Evolutionary conservation across 2,888 invertebrate species (phyloP), one percentile per base, ranked within the genome.

Genomic region (Lumbricus terrestris): DNA sequence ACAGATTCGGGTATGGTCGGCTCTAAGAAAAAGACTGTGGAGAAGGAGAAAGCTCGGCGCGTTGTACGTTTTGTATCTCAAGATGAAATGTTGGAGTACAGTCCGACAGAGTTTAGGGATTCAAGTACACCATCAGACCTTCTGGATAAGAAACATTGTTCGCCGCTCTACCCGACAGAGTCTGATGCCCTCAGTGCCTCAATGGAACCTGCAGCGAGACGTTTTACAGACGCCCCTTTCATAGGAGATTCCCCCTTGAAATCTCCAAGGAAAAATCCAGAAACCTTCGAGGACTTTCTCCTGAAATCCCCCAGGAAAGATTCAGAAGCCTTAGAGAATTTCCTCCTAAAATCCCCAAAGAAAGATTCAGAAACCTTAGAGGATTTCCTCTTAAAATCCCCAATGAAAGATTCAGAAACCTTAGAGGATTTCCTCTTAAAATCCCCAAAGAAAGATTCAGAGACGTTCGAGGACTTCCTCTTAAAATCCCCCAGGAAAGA

Each of bases 1-100:
- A 69, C 69, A n/a, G 69, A 69, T 69, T 8, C n/a, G 69, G 69
- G 69, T 69, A n/a, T n/a, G 29, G n/a, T 69, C 69, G n/a, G n/a
- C 69, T 11, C 8, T n/a, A 69, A 4, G 47, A 47, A 42, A 54
- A 54, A 69, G 69, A 23, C 94, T 95, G n/a, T 94, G 95, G 33
- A 96, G 90, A 89, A 95, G 95, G 91, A 95, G 96, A 4, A 95
- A 95, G 69, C 95, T 93, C 20, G 95, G 95, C 89, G 96, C 93
- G 92, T 96, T 95, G 54, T 94, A 94, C 89, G 95, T 95, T 6
- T 95, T 93, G 93, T 96, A 96, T 96, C 96, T 96, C 38, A 94
- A 92, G 16, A 95, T 95, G 6, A 95, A 95, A 90, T 95, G 93
- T 93, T 95, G 95, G 23, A 95, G n/a, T 69, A 8, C 69, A 69